Evolutionary conservation across 2,113 vertebrate genomes (phyloP).

Genomic region (Cyanoderma ruficeps): DNA sequence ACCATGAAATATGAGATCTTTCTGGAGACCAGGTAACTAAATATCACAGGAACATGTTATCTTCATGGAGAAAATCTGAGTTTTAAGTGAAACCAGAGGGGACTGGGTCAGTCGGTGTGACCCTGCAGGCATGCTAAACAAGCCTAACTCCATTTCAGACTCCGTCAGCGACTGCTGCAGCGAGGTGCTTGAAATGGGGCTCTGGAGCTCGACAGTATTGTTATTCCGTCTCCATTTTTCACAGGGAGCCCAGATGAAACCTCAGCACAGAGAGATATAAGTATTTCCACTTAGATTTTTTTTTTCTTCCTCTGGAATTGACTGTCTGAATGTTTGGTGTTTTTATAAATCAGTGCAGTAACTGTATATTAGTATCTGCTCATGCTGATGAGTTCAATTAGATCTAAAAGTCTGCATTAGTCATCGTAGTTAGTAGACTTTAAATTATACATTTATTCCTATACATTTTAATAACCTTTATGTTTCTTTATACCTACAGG

Average conservation of each 20-base stretch:
- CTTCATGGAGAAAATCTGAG: constrained; percentile 43
- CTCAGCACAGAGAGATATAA: constrained; percentile 20
- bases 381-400: background rate
- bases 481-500: background rate
- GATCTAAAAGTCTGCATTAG: background rate
- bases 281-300: background rate
- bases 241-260: constrained; percentile 28
- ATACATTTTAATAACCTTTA: background rate
- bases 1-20: constrained; percentile 45
- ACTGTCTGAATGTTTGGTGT: background rate
- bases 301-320: background rate
- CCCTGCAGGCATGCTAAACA: constrained; percentile 51
- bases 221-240: constrained; percentile 52
- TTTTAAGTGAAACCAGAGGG: constrained; percentile 66
- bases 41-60: constrained; percentile 41
- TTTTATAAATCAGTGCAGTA: constrained; percentile 30
- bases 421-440: background rate
- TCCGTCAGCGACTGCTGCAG: background rate
- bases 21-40: constrained; percentile 47
- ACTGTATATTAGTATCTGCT: background rate
- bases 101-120: constrained; percentile 28
- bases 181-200: constrained; percentile 54
- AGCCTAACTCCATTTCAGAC: constrained; percentile 50
- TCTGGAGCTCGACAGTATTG: constrained; percentile 33
- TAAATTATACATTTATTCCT: background rate